phyloP scores from a whole-genome alignment of 2,888 invertebrate genomes.

The Lasioglossum oenotherae region DNA sequence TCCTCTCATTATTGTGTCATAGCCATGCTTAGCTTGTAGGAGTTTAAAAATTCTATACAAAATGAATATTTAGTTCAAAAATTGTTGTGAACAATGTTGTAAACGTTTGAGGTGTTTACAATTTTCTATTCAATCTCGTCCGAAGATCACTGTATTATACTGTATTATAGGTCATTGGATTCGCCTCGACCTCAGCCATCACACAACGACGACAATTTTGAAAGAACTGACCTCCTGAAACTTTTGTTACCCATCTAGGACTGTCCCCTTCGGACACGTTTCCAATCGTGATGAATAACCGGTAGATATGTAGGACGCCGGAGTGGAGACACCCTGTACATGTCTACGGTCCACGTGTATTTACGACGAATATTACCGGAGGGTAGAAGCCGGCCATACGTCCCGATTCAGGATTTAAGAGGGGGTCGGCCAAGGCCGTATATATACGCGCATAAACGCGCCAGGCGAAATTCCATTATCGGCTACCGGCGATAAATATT shows the following conservation, averaged over 20 bases:
- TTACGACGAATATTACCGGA: conserved; percentile 68
- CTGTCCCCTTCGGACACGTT: neutral
- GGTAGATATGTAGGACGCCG: neutral
- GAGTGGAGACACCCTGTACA: conserved; percentile 1
- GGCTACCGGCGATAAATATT: conserved; percentile 82
- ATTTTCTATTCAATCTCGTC: neutral
- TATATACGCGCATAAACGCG: conserved; percentile 52
- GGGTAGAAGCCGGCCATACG: conserved; percentile 54
- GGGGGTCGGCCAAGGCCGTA: conserved; percentile 46
- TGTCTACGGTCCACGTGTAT: conserved; percentile 47
- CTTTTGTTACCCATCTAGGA: neutral
- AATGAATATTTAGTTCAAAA: neutral
- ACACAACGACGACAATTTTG: neutral
- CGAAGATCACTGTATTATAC: neutral
- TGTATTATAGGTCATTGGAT: neutral
- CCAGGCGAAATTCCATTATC: conserved; percentile 82
- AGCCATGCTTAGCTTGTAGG: too few relatives aligned
- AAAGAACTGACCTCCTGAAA: neutral
- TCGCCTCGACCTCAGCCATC: neutral
- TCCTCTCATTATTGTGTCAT: neutral
- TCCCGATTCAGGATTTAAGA: conserved; percentile 70
- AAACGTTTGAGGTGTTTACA: neutral
- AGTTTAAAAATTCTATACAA: neutral
- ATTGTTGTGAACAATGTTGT: neutral
- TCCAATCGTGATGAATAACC: neutral